phyloP scores from a whole-genome alignment of 2,888 invertebrate species.

The Drosophila kokeensis region DNA sequence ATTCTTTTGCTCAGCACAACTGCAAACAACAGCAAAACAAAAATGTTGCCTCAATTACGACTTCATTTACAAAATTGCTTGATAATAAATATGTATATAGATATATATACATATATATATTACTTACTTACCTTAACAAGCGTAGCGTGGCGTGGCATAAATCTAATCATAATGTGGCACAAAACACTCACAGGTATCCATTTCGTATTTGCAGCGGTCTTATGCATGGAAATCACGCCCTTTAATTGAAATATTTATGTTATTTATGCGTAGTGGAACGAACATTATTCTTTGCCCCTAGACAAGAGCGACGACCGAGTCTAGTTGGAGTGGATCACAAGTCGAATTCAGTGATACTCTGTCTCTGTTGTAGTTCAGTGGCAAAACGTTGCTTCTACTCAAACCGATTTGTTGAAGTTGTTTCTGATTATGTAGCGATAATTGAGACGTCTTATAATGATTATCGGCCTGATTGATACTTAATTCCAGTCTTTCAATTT shows the following conservation, averaged over 20 bases:
- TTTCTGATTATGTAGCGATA: not conserved
- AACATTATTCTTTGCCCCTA: constrained; percentile 53
- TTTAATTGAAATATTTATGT: constrained; percentile 71
- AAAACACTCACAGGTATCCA: constrained; percentile 36
- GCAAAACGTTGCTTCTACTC: not conserved
- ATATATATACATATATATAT: not conserved
- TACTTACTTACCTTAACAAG: constrained; percentile 26
- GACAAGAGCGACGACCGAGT: not conserved
- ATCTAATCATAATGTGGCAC: constrained; percentile 53
- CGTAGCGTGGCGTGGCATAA: constrained; percentile 40
- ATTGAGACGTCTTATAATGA: not conserved
- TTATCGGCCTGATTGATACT: not conserved
- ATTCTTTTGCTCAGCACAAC: constrained; percentile 24
- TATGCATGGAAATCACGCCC: constrained; percentile 65
- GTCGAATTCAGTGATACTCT: constrained; percentile 24
- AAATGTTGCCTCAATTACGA: constrained; percentile 48
- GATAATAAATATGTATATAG: constrained; percentile 46
- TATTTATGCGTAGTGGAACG: constrained; percentile 52
- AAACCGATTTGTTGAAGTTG: not conserved
- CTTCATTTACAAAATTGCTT: constrained; percentile 60
- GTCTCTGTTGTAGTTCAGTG: not conserved
- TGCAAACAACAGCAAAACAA: constrained; percentile 21
- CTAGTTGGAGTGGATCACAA: not conserved
- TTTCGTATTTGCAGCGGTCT: constrained; percentile 20
- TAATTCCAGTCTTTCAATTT: not conserved